These are phyloP conservation scores for Nemapogon koenigi DNA, from an alignment of 2,888 invertebrate genomes.

Conservation along the genomic window DNA sequence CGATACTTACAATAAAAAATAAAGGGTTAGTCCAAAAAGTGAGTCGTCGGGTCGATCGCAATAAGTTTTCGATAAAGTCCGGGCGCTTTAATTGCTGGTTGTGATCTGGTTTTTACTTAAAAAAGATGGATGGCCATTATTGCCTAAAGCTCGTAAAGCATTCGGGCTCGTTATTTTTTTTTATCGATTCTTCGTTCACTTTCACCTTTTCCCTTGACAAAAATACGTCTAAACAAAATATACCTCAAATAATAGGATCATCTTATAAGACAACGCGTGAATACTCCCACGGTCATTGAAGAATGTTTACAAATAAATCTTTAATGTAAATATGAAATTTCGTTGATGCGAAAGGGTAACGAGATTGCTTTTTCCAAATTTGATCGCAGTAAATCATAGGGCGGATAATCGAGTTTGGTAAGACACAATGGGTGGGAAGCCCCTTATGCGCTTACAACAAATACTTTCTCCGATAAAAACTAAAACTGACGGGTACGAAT, in stretches of 20 bases:
- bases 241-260: not conserved
- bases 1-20: slow-evolving; percentile 47
- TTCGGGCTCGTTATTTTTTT: slow-evolving; percentile 47
- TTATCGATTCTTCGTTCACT: slow-evolving; percentile 43
- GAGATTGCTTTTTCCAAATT: slow-evolving; percentile 47
- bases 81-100: slow-evolving; percentile 63
- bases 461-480: not conserved
- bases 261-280: not conserved
- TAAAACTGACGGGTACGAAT: too few species aligned
- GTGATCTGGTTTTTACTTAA: slow-evolving; percentile 64
- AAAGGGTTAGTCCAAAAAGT: slow-evolving; percentile 63
- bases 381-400: slow-evolving; percentile 60
- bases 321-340: not conserved
- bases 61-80: slow-evolving; percentile 64
- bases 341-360: slow-evolving; percentile 24
- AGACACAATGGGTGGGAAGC: slow-evolving; percentile 52
- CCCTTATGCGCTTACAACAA: slow-evolving; percentile 45
- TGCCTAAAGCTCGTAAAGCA: slow-evolving; percentile 53
- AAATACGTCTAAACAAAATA: slow-evolving; percentile 31
- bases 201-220: slow-evolving; percentile 51
- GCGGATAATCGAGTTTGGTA: slow-evolving; percentile 59
- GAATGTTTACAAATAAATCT: not conserved
- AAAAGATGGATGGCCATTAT: slow-evolving; percentile 58
- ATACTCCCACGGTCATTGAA: slow-evolving; percentile 3
- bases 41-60: slow-evolving; percentile 61